phyloP scores from a whole-genome alignment of 2,888 invertebrate genomes.

The Papilio gigon region DNA sequence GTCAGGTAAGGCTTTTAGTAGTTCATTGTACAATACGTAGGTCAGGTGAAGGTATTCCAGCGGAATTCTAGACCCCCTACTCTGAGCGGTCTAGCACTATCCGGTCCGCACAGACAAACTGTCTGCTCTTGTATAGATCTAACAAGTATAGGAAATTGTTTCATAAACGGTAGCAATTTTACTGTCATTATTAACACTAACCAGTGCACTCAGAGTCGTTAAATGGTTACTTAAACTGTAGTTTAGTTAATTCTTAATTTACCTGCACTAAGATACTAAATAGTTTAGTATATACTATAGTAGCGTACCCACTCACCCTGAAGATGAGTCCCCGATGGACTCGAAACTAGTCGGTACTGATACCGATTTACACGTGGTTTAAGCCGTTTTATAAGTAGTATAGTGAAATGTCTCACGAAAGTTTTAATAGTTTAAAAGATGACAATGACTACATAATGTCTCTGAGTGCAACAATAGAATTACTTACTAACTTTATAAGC shows the following conservation, averaged over 20 bases:
- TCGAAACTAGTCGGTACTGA: no score
- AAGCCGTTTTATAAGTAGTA: no score
- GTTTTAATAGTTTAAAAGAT: no score
- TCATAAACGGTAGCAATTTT: not conserved
- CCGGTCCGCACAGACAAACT: conserved; percentile 48
- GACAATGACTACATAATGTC: not conserved
- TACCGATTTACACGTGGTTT: no score
- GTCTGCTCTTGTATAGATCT: conserved; percentile 35
- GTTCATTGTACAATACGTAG: conserved; percentile 51
- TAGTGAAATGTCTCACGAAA: no score
- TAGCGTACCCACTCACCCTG: no score
- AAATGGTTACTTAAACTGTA: not conserved
- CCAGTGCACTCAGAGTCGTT: not conserved
- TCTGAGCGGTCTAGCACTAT: conserved; percentile 42
- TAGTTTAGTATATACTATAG: no score
- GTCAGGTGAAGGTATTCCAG: conserved; percentile 71
- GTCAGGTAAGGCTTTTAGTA: conserved; percentile 39
- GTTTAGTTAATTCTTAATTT: not conserved
- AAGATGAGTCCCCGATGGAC: no score
- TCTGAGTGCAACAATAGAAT: not conserved
- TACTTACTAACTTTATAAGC: no score
- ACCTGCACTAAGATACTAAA: not conserved
- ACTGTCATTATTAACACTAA: not conserved
- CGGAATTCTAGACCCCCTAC: conserved; percentile 63
- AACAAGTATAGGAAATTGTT: not conserved